phyloP scores from a whole-genome alignment of 2,888 invertebrate genomes.

The Epinotia brunnichana region DNA sequence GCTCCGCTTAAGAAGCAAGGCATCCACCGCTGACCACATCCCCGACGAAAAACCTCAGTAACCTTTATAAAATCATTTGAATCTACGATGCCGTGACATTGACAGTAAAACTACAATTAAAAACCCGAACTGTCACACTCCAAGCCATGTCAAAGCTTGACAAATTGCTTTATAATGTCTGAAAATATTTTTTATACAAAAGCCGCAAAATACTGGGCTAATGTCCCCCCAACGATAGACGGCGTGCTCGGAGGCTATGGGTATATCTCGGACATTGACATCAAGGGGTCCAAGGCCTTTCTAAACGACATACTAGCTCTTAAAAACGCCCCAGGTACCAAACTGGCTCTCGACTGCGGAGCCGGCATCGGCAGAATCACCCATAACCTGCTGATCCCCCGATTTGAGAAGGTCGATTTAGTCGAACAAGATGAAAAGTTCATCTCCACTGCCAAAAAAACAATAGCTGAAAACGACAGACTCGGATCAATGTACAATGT shows the following conservation, averaged over 20 bases:
- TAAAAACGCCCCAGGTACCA: slow-evolving; percentile 82
- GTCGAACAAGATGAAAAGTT: slow-evolving; percentile 96
- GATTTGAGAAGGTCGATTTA: slow-evolving; percentile 93
- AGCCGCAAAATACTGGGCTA: slow-evolving; percentile 93
- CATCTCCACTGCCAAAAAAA: slow-evolving; percentile 87
- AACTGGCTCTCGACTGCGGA: slow-evolving; percentile 95
- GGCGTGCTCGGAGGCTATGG: slow-evolving; percentile 98
- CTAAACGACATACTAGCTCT: slow-evolving; percentile 79
- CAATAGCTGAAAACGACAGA: slow-evolving; percentile 72
- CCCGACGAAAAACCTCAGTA: too few species aligned
- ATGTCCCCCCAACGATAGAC: slow-evolving; percentile 92
- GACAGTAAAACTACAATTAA: slow-evolving; percentile 22
- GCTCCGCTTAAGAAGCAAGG: too few species aligned
- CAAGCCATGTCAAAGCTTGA: slow-evolving; percentile 33
- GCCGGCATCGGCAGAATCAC: slow-evolving; percentile 98
- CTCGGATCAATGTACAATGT: slow-evolving; percentile 87
- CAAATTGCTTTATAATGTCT: slow-evolving; percentile 51
- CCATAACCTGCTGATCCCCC: slow-evolving; percentile 90
- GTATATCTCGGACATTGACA: slow-evolving; percentile 92
- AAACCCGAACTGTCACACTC: slow-evolving; percentile 43
- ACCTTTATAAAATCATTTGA: neutral
- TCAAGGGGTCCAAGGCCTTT: slow-evolving; percentile 92
- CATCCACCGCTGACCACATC: too few species aligned
- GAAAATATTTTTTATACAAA: slow-evolving; percentile 85
- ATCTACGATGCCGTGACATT: slow-evolving; percentile 17